These are phyloP conservation scores for Pemphigus obesinymphae DNA, from an alignment of 1,140 invertebrate species.

Conservation along the genomic window DNA sequence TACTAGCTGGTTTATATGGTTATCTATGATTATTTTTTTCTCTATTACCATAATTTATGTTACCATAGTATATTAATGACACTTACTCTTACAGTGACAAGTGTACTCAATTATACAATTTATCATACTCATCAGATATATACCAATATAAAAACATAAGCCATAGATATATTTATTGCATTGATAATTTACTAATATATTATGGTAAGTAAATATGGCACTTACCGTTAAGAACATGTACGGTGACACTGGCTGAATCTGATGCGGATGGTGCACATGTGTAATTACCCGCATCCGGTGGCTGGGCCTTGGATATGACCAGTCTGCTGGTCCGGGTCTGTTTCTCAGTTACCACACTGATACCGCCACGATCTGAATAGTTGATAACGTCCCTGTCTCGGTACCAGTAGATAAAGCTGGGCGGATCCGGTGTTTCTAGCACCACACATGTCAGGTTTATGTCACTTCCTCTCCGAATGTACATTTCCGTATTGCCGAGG, in stretches of 20 bases:
- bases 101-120: too few species aligned
- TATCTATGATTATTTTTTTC: too few species aligned
- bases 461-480: conserved; percentile 81
- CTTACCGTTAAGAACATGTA: conserved; percentile 61
- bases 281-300: conserved; percentile 79
- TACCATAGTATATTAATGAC: too few species aligned
- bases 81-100: too few species aligned
- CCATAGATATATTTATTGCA: too few species aligned
- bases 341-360: conserved; percentile 81
- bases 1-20: too few species aligned
- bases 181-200: too few species aligned
- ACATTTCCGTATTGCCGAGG: conserved; percentile 74
- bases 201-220: conserved; percentile 29
- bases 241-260: conserved; percentile 57
- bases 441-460: conserved; percentile 86
- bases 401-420: conserved; percentile 87
- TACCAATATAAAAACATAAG: neutral
- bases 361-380: conserved; percentile 77
- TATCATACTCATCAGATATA: too few species aligned
- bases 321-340: conserved; percentile 75
- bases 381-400: conserved; percentile 80
- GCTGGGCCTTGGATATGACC: conserved; percentile 61
- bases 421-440: conserved; percentile 78
- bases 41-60: too few species aligned
- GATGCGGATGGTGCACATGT: conserved; percentile 69